These are phyloP conservation scores for Eufriesea mexicana DNA, from an alignment of 1,140 invertebrate species.

Conservation along the genomic window DNA sequence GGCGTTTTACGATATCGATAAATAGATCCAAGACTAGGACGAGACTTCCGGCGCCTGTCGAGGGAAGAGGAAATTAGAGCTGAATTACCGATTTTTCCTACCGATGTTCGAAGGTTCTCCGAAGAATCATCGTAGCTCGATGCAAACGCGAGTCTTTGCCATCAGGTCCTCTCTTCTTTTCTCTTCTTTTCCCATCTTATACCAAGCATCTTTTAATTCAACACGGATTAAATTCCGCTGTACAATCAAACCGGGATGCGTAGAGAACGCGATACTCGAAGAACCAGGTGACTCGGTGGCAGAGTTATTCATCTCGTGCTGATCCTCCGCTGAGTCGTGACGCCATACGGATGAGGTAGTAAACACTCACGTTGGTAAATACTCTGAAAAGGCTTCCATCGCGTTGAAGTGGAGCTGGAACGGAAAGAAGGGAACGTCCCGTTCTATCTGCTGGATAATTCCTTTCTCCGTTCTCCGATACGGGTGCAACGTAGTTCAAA, in stretches of 20 bases:
- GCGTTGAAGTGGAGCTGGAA: too few species aligned
- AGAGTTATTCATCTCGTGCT: too few species aligned
- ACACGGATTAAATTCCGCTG: conserved; percentile 10
- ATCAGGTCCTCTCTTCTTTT: conserved; percentile 11
- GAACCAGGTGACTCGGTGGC: neutral
- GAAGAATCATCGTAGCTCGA: conserved; percentile 66
- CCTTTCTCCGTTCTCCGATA: neutral
- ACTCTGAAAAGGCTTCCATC: neutral
- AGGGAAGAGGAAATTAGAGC: neutral
- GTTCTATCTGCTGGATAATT: neutral
- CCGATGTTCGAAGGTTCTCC: conserved; percentile 72
- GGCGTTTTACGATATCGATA: conserved; percentile 62
- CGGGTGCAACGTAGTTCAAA: neutral
- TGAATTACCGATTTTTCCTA: conserved; percentile 73
- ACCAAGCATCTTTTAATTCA: neutral
- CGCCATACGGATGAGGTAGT: neutral
- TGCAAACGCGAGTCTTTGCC: conserved; percentile 42
- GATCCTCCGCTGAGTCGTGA: neutral
- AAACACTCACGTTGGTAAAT: neutral
- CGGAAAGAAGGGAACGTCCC: neutral
- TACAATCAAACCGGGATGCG: neutral
- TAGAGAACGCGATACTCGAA: neutral
- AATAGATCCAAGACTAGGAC: conserved; percentile 53
- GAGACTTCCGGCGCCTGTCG: neutral
- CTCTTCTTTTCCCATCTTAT: conserved; percentile 6